phyloP scores from a whole-genome alignment of 2,888 invertebrate genomes.

The Leptopilina myrica region DNA sequence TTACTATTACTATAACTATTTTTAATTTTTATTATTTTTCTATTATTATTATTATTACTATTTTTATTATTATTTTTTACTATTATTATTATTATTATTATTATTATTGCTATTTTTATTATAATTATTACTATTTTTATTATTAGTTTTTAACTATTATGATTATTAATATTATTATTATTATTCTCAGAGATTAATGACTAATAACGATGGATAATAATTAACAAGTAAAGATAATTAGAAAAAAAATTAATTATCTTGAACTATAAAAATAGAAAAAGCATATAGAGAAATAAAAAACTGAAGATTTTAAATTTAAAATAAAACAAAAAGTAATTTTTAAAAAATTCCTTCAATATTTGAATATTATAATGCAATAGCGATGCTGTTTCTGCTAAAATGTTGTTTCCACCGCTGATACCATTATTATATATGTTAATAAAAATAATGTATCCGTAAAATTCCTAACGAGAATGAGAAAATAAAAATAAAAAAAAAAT shows the following conservation, averaged over 20 bases:
- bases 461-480: conserved; percentile 19
- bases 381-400: conserved; percentile 40
- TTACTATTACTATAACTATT: too few species aligned
- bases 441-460: conserved; percentile 45
- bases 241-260: not conserved
- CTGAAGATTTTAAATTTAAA: conserved; percentile 12
- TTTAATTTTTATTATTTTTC: too few species aligned
- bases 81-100: not conserved
- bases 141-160: not conserved
- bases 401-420: conserved; percentile 46
- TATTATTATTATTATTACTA: too few species aligned
- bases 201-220: conserved; percentile 18
- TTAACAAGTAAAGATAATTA: conserved; percentile 16
- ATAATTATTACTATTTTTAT: too few species aligned
- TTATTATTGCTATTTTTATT: too few species aligned
- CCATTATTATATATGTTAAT: too few species aligned
- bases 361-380: conserved; percentile 24
- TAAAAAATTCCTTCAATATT: conserved; percentile 22
- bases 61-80: too few species aligned
- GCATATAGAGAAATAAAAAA: conserved; percentile 1
- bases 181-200: conserved; percentile 15
- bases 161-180: conserved; percentile 25
- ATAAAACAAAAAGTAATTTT: not conserved
- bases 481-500: conserved; percentile 48
- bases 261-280: not conserved